These are phyloP conservation scores for Cirrhinus molitorella DNA, from an alignment of 2,797 vertebrate genomes.

Conservation along the genomic window DNA sequence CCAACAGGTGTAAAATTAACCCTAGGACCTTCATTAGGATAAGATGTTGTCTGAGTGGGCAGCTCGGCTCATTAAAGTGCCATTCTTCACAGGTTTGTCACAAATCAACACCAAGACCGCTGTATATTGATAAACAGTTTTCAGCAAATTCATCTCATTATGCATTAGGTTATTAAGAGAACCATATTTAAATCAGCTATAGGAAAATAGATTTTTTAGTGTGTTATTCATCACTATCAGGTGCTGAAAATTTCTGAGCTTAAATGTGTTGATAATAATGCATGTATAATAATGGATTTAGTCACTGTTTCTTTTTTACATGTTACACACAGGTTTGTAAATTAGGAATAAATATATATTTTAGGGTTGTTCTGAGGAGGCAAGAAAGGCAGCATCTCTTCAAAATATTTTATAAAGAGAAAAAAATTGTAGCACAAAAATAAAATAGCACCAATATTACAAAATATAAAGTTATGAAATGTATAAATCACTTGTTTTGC, in stretches of 20 bases:
- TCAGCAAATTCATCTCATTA: conserved; percentile 55
- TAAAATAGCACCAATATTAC: too few species aligned
- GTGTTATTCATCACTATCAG: neutral
- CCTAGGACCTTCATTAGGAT: conserved; percentile 63
- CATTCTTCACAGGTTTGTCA: conserved; percentile 58
- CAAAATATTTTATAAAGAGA: too few species aligned
- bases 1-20: conserved; percentile 64
- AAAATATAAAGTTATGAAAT: too few species aligned
- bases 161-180: conserved; percentile 58
- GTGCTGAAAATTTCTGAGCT: neutral
- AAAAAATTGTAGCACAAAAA: too few species aligned
- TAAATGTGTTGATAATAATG: neutral
- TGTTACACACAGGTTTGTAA: neutral
- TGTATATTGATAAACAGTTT: conserved; percentile 57
- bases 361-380: too few species aligned
- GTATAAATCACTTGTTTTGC: too few species aligned
- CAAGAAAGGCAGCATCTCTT: too few species aligned
- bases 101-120: conserved; percentile 53
- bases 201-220: conserved; percentile 31
- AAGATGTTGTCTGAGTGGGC: conserved; percentile 62
- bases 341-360: neutral
- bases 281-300: neutral
- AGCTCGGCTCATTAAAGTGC: conserved; percentile 62
- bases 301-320: neutral
- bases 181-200: conserved; percentile 60